A percentile compares a stretch with the other conserved stretches of the same genome.
phyloP scores from a whole-genome alignment of 2,113 vertebrate species.

The Mus musculus region GRCm39 chr9:42825501-42826000 shows the following conservation, averaged over 20 bases:
- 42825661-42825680: neutral
- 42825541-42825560: neutral
- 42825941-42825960: neutral
- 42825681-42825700: neutral
- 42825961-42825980: neutral
- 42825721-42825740: neutral
- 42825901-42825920: neutral
- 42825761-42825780: neutral
- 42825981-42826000: neutral
- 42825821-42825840: neutral
- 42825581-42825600: neutral
- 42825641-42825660: constrained; percentile 8
- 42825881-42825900: neutral
- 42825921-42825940: neutral
- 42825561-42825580: neutral
- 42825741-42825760: neutral
- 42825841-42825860: neutral
- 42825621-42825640: neutral
- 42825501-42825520: neutral
- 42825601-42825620: neutral
- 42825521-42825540: neutral
- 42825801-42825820: no score
- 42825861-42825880: neutral
- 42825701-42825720: neutral
- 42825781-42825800: neutral